Evolutionary conservation across 2,113 vertebrate species (phyloP).

Genomic region (Fukomys damarensis): DNA sequence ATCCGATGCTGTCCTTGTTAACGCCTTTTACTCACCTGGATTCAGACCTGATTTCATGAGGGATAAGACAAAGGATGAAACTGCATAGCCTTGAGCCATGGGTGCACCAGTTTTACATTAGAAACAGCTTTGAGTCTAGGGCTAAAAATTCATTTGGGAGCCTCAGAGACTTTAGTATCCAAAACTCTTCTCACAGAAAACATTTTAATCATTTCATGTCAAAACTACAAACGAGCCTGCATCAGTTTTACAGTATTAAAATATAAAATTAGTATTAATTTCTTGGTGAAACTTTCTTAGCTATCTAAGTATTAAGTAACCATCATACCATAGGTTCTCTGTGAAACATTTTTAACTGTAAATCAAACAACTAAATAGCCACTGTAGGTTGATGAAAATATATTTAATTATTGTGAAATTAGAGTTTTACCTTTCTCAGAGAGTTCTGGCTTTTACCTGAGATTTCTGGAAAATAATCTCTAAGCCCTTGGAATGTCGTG

Average conservation of each 20-base stretch:
- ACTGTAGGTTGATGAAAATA: conserved; percentile 1
- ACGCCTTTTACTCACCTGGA: conserved; percentile 74
- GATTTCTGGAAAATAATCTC: not conserved
- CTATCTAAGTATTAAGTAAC: conserved; percentile 24
- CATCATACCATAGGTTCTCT: not conserved
- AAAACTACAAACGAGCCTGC: conserved; percentile 1
- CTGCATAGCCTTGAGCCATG: not conserved
- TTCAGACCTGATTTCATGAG: conserved; percentile 59
- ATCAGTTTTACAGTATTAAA: conserved; percentile 33
- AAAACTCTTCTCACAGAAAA: conserved; percentile 52
- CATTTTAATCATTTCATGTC: not conserved
- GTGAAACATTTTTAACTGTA: conserved; percentile 44
- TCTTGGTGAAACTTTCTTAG: conserved; percentile 18
- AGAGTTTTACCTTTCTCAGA: conserved; percentile 37
- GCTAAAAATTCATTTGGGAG: conserved; percentile 44
- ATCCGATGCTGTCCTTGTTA: not conserved
- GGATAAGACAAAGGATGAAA: not conserved
- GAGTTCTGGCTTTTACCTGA: not conserved
- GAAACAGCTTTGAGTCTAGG: not conserved
- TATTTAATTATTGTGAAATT: not conserved
- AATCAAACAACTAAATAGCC: conserved; percentile 33
- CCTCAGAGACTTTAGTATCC: not conserved
- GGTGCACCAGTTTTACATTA: not conserved
- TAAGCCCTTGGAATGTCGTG: not conserved
- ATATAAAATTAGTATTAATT: conserved; percentile 37